phyloP scores from a whole-genome alignment of 2,113 vertebrate genomes.

The Mugil cephalus region DNA sequence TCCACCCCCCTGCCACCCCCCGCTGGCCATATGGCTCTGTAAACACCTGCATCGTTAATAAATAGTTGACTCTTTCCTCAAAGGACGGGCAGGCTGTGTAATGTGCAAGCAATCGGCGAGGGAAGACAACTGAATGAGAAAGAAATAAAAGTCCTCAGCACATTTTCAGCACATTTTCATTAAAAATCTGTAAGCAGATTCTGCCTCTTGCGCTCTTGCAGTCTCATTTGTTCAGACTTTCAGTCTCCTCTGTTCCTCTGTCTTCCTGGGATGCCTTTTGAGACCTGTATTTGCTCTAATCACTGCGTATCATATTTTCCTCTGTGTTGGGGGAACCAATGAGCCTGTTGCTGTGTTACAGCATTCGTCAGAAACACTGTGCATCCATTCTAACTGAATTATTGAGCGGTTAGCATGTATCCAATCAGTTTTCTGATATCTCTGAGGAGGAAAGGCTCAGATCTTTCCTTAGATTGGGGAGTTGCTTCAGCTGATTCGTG shows the following conservation, averaged over 20 bases:
- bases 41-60: constrained; percentile 69
- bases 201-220: background rate
- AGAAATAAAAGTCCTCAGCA: constrained; percentile 55
- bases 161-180: constrained; percentile 48
- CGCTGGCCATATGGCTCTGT: constrained; percentile 35
- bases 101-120: constrained; percentile 43
- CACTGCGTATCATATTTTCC: constrained; percentile 46
- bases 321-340: constrained; percentile 14
- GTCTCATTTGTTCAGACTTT: constrained; percentile 8
- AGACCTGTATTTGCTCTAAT: constrained; percentile 49
- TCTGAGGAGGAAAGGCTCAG: constrained; percentile 24
- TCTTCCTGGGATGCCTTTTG: constrained; percentile 31
- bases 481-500: constrained; percentile 2
- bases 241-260: background rate
- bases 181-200: constrained; percentile 47
- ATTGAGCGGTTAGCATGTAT: constrained; percentile 55
- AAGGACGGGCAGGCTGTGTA: constrained; percentile 49
- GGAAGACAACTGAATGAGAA: constrained; percentile 46
- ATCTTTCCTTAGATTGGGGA: constrained; percentile 28
- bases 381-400: constrained; percentile 57
- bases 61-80: constrained; percentile 53
- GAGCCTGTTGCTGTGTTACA: constrained; percentile 66
- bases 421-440: constrained; percentile 36
- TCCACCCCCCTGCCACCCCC: constrained; percentile 11
- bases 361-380: constrained; percentile 39